Evolutionary conservation across 2,888 invertebrate genomes (phyloP), one percentile per base, ranked within the genome.

Genomic region (Corythucha ciliata): DNA sequence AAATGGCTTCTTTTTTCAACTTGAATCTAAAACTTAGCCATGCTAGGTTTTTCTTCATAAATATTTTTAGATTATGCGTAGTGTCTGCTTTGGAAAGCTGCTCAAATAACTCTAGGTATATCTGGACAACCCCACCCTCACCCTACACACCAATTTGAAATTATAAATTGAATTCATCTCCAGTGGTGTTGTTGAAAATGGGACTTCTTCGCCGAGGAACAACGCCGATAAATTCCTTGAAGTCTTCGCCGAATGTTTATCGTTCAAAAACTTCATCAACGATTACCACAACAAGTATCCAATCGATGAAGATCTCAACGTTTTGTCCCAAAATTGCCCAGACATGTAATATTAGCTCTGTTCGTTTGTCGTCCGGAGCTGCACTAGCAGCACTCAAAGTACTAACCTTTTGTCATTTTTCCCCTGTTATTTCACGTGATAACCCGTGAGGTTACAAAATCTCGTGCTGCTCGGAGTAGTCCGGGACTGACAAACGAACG

Each of bases 241-340:
- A 52, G 61, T 71, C 47, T 59, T 79, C 54, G 70, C 71, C 20
- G 70, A 71, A 37, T 73, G 72, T 39, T 66, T 77, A 21, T 66
- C 72, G 12, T 74, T 76, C 52, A 72, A 70, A 56, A 66, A 69
- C 42, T 80, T 87, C 61, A 74, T 83, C 34, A 70, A 72, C 10
- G 86, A 87, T 68, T 85, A 83, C 67, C 75, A 81, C 65, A 66
- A 71, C 0, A 69, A 74, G 53, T 81, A 77, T 68, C 80, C 83
- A 0, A 70, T 86, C 8, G 73, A 75, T 42, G 70, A 73, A n/a
- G 84, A 86, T 63, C 63, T 84, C n/a, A 75, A 79, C 34, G 66
- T 76, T 60, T 63, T 84, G 32, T 67, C 72, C 4, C 75, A 77
- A 57, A 72, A 77, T 0, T 81, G 76, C 60, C 75, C 78, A 12